phyloP scores from a whole-genome alignment of 2,797 vertebrate genomes.

The Falco rusticolus region DNA sequence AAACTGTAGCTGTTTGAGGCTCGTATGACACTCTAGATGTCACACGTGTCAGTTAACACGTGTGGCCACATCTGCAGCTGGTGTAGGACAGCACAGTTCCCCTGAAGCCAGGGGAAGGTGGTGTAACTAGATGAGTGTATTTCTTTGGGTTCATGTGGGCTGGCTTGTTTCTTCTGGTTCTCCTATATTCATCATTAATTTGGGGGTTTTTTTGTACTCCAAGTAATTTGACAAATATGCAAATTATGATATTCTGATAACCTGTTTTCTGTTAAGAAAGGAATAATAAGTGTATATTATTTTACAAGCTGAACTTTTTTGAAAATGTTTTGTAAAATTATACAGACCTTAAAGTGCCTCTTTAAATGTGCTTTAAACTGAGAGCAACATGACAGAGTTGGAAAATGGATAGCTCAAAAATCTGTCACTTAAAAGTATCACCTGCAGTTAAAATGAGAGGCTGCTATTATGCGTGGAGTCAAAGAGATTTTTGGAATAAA shows the following conservation, averaged over 20 bases:
- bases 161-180: not conserved
- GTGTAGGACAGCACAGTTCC: not conserved
- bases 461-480: not conserved
- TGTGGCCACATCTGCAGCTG: not conserved
- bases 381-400: not conserved
- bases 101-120: not conserved
- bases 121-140: not conserved
- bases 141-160: not conserved
- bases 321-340: not conserved
- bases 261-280: not conserved
- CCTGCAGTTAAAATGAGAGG: not conserved
- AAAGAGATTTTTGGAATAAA: not conserved
- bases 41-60: not conserved
- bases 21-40: not conserved
- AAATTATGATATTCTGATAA: not conserved
- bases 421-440: not conserved
- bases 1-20: not conserved
- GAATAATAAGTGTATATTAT: not conserved
- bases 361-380: not conserved
- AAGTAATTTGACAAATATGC: not conserved
- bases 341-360: not conserved
- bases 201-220: not conserved
- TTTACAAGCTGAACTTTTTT: not conserved
- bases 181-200: not conserved
- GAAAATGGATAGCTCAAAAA: not conserved